These are phyloP conservation scores for Meteorus cinctellus DNA, from an alignment of 2,888 invertebrate genomes.

Conservation along the genomic window DNA sequence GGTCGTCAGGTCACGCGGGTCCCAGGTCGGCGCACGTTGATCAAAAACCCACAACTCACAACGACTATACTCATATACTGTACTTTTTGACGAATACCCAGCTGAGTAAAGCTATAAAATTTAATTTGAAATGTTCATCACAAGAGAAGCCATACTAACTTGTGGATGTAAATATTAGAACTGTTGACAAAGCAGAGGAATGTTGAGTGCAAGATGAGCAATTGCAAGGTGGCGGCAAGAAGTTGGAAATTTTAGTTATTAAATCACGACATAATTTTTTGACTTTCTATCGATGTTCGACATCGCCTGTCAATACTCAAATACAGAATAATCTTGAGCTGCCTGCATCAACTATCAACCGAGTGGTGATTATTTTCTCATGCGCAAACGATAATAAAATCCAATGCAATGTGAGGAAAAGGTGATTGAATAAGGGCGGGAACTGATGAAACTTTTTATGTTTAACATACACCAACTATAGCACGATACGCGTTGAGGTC, in stretches of 20 bases:
- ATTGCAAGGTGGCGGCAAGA: background rate
- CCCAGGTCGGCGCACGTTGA: constrained; percentile 62
- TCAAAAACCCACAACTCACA: constrained; percentile 52
- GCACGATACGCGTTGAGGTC: constrained; percentile 69
- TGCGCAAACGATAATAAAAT: background rate
- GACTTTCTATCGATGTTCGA: background rate
- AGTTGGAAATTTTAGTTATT: background rate
- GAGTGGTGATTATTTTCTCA: background rate
- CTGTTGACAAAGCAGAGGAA: no score
- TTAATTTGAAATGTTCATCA: no score
- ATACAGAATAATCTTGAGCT: no score
- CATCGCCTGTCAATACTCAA: no score
- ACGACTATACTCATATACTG: background rate
- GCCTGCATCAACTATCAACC: background rate
- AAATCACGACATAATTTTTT: background rate
- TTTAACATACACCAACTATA: constrained; percentile 47
- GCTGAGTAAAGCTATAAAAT: no score
- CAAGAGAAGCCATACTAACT: no score
- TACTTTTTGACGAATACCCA: no score
- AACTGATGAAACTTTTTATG: constrained; percentile 7
- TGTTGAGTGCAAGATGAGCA: no score
- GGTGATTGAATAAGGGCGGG: constrained; percentile 18
- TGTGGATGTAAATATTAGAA: no score
- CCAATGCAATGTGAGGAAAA: background rate
- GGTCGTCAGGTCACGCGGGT: constrained; percentile 65